phyloP scores from a whole-genome alignment of 2,113 vertebrate genomes.

The Psittacula cyanocephala region DNA sequence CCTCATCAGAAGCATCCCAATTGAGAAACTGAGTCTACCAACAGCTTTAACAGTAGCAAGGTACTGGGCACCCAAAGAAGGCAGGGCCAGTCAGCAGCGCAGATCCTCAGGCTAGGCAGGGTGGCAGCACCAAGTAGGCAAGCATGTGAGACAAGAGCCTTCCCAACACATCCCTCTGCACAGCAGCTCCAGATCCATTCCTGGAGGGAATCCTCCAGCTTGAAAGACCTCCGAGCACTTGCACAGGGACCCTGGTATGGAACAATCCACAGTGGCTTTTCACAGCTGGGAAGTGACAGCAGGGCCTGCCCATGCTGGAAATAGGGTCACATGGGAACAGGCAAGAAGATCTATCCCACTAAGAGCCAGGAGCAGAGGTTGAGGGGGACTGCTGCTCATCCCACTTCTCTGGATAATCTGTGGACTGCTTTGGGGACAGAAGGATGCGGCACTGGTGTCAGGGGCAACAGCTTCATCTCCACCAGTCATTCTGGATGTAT shows the following conservation, averaged over 20 bases:
- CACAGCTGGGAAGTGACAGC: rapidly evolving
- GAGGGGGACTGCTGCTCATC: rapidly evolving
- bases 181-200: background rate
- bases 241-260: rapidly evolving
- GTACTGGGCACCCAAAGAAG: background rate
- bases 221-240: background rate
- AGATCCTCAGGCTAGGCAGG: background rate
- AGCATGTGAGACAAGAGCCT: rapidly evolving
- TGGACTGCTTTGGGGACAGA: background rate
- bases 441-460: rapidly evolving
- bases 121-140: rapidly evolving
- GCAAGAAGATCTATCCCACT: background rate
- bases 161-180: background rate
- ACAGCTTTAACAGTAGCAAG: background rate
- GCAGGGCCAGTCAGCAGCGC: rapidly evolving
- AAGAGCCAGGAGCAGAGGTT: background rate
- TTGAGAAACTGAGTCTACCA: background rate
- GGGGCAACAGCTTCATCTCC: background rate
- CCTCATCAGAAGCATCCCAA: background rate
- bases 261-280: rapidly evolving
- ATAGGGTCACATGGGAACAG: background rate
- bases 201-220: background rate
- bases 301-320: background rate
- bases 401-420: rapidly evolving
- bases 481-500: rapidly evolving